Evolutionary conservation across 64 coral and sea anemone genomes (phyloP), one percentile per base, ranked within the genome.

Genomic region (Pachyseris speciosa): DNA sequence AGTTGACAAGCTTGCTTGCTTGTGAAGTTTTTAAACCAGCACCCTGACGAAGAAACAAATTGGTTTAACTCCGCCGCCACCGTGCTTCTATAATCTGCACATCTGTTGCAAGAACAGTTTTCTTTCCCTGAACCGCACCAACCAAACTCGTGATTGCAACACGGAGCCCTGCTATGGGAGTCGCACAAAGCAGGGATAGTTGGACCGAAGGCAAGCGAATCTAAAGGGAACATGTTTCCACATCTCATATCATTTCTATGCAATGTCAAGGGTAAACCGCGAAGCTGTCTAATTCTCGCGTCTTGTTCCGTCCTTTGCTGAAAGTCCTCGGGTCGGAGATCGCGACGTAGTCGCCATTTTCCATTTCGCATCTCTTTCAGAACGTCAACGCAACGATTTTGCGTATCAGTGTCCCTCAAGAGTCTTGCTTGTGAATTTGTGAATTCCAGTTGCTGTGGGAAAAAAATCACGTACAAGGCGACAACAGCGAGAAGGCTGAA

Each of bases 1-100:
- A 95, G 37, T 10, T 75, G 34, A 27, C 93, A 95, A 34, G 93
- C 81, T 73, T 74, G 38, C 4, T 42, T 44, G 40, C 70, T 74
- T 6, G 38, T 74, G 39, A 74, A 74, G 34, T 74, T 74, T 74
- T 74, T n/a, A 74, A 74, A 74, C 70, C 45, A 6, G 39, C 70
- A 74, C 1, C 70, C 39, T 26, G 70, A 74, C 42, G 70, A 74
- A 74, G 70, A 5, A 74, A 74, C 38, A 39, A 74, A 74, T 44
- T 74, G 22, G 70, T 28, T 42, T 10, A 74, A 22, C 70, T 74
- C 70, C 24, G 70, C 70, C 9, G 16, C 38, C 7, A 74, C 70
- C 11, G 22, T 74, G 22, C 13, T 74, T 47, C 70, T 74, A 74
- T 44, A 74, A 74, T 74, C 70, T 8, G 70, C 45, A n/a, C 70